Conservation (phyloP, 2,797 vertebrate species). For the Microcaecilia unicolor region DNA sequence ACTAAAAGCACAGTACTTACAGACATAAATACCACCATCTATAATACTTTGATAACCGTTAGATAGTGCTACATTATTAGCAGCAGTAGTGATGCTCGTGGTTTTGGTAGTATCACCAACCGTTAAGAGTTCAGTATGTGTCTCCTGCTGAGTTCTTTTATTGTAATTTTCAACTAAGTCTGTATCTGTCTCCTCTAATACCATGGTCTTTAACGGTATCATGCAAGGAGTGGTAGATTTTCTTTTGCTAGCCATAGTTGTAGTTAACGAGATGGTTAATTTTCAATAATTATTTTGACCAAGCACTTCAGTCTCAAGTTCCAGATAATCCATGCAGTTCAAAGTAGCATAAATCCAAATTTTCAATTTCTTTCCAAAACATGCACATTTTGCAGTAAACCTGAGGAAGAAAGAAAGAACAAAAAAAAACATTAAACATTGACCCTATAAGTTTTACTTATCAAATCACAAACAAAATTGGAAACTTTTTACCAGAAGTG, state of each 20-base stretch:
- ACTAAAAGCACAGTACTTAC: slow-evolving; percentile 80
- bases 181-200: slow-evolving; percentile 57
- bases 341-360: slow-evolving; percentile 11
- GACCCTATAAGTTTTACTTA: not conserved
- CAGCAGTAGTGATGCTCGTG: not conserved
- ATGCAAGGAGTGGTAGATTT: slow-evolving; percentile 96
- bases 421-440: no score
- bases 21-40: slow-evolving; percentile 69
- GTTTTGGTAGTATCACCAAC: slow-evolving; percentile 10
- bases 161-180: slow-evolving; percentile 32
- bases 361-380: slow-evolving; percentile 28
- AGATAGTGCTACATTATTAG: slow-evolving; percentile 22
- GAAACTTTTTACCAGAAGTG: no score
- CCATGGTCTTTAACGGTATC: slow-evolving; percentile 83
- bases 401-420: slow-evolving; percentile 28
- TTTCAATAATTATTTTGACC: slow-evolving; percentile 4
- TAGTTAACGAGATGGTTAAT: slow-evolving; percentile 2
- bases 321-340: slow-evolving; percentile 27
- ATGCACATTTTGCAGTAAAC: slow-evolving; percentile 29
- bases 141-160: slow-evolving; percentile 52
- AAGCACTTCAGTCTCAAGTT: slow-evolving; percentile 16
- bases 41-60: slow-evolving; percentile 45
- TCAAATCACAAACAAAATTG: no score
- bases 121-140: slow-evolving; percentile 13
- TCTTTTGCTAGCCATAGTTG: slow-evolving; percentile 91